A percentile compares a stretch with the other conserved stretches of the same genome.
Conservation (phyloP, 2,797 vertebrate species). For the Orientallactaga sibirica region DNA sequence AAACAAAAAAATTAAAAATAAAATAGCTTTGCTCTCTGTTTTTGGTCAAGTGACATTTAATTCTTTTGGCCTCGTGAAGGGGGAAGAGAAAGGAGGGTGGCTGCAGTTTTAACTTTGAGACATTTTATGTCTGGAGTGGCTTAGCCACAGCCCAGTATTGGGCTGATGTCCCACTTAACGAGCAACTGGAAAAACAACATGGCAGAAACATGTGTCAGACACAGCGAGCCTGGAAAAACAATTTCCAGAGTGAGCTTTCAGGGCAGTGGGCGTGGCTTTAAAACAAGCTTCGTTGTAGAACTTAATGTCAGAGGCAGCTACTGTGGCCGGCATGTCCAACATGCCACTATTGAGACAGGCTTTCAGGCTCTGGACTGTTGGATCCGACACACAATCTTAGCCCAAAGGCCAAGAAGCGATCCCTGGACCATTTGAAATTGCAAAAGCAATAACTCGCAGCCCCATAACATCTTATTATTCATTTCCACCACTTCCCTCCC, state of each 20-base stretch:
- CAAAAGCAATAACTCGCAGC: not conserved
- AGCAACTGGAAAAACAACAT: constrained; percentile 70
- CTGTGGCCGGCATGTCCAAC: not conserved
- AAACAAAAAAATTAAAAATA: too few species aligned
- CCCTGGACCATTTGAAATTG: not conserved
- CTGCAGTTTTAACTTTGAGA: not conserved
- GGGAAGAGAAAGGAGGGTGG: constrained; percentile 17
- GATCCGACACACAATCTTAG: too few species aligned
- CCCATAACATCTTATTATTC: not conserved
- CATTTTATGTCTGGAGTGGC: not conserved
- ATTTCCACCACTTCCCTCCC: too few species aligned
- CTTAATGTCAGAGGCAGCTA: not conserved
- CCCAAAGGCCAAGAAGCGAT: too few species aligned
- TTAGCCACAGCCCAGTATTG: not conserved
- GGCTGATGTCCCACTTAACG: constrained; percentile 21
- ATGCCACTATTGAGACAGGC: not conserved
- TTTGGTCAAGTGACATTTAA: constrained; percentile 23
- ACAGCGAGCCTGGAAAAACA: constrained; percentile 67
- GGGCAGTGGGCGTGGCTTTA: constrained; percentile 18
- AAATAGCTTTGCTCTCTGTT: constrained; percentile 2
- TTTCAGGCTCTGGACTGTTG: not conserved
- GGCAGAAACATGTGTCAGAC: constrained; percentile 47
- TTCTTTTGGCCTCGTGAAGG: constrained; percentile 35
- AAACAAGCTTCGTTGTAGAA: constrained; percentile 34
- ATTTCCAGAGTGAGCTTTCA: constrained; percentile 29